Conservation (phyloP, 2,888 invertebrate species). For the Atethmia centrago region DNA sequence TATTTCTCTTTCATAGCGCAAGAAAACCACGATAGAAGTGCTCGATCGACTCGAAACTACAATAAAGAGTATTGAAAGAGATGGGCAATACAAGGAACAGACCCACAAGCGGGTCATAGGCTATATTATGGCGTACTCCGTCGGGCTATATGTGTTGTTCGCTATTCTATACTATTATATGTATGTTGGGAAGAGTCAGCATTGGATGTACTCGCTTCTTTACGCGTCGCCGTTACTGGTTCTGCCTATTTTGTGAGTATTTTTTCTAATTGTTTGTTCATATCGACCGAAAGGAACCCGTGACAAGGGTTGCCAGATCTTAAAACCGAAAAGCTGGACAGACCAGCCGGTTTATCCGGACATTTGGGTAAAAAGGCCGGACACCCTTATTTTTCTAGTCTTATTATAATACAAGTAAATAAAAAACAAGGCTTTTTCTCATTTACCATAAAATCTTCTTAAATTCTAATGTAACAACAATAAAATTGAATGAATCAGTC, state of each 20-base stretch:
- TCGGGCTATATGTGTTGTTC: constrained; percentile 93
- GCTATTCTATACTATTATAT: constrained; percentile 95
- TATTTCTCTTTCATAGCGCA: constrained; percentile 77
- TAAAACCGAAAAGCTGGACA: too few relatives aligned
- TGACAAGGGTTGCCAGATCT: too few relatives aligned
- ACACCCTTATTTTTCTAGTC: too few relatives aligned
- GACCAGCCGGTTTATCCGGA: too few relatives aligned
- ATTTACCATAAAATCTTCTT: too few relatives aligned
- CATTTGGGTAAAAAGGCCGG: too few relatives aligned
- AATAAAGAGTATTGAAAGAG: constrained; percentile 95
- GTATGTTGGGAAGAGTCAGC: constrained; percentile 94
- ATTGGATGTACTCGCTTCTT: constrained; percentile 93
- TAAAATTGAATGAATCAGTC: too few relatives aligned
- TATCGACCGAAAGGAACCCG: too few relatives aligned
- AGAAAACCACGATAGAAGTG: constrained; percentile 86
- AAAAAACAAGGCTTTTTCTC: too few relatives aligned
- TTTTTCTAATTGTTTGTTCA: not conserved
- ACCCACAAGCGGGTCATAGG: constrained; percentile 95
- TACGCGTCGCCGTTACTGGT: constrained; percentile 95
- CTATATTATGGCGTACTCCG: constrained; percentile 93
- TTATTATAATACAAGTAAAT: too few relatives aligned
- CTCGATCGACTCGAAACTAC: constrained; percentile 94
- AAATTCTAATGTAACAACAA: too few relatives aligned
- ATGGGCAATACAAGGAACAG: constrained; percentile 94
- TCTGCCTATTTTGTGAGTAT: constrained; percentile 95